phyloP scores from a whole-genome alignment of 92 coral and sea anemone genomes.

The Diadumene lineata region DNA sequence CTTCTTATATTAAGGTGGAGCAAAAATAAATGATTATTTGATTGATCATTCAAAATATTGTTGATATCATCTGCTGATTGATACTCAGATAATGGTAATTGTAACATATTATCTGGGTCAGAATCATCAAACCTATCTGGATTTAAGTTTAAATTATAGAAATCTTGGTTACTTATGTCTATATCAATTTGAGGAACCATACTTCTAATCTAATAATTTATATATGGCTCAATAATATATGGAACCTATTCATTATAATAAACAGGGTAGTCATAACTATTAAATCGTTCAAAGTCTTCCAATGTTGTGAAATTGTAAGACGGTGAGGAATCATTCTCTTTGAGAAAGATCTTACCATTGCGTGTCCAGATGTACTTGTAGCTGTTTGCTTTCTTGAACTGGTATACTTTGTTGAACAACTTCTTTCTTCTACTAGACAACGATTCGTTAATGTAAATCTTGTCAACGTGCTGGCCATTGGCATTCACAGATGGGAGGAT shows the following conservation, averaged over 20 bases:
- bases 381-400: background rate
- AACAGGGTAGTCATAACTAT: background rate
- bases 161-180: background rate
- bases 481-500: background rate
- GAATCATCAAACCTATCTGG: slow-evolving; percentile 43
- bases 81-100: slow-evolving; percentile 31
- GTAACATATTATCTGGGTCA: slow-evolving; percentile 39
- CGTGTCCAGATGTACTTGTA: slow-evolving; percentile 13
- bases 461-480: background rate
- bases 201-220: background rate
- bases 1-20: slow-evolving; percentile 58
- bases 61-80: slow-evolving; percentile 12
- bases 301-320: background rate
- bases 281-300: background rate
- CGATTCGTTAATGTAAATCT: slow-evolving; percentile 26
- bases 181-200: background rate
- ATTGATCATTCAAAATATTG: background rate
- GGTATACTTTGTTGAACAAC: background rate
- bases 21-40: slow-evolving; percentile 12
- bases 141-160: slow-evolving; percentile 33
- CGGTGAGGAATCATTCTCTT: background rate
- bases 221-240: background rate
- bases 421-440: slow-evolving; percentile 15
- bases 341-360: slow-evolving; percentile 9
- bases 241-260: background rate